Evolutionary conservation across 2,113 vertebrate genomes (phyloP).

Genomic region (Eupsittula cactorum): DNA sequence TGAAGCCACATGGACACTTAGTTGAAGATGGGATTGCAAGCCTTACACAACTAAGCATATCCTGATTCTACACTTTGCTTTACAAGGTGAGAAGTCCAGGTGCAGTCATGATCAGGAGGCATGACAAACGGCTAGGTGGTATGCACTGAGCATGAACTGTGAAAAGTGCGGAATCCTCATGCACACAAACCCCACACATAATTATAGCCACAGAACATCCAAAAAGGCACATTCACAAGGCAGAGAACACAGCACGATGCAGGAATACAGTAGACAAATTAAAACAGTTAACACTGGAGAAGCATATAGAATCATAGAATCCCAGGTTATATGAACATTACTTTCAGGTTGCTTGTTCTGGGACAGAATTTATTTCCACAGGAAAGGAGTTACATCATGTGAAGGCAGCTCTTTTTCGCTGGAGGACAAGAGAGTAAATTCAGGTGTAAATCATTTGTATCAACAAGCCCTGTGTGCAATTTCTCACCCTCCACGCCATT

Average conservation of each 20-base stretch:
- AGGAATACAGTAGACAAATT: neutral
- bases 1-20: fast-evolving
- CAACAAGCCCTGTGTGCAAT: neutral
- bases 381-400: neutral
- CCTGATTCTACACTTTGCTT: neutral
- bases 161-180: neutral
- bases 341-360: neutral
- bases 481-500: neutral
- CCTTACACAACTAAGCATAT: neutral
- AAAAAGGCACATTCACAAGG: neutral
- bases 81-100: neutral
- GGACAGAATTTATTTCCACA: constrained; percentile 1
- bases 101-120: neutral
- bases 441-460: constrained; percentile 47
- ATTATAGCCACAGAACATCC: neutral
- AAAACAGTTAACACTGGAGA: neutral
- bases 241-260: neutral
- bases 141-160: neutral
- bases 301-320: neutral
- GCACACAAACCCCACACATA: neutral
- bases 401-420: neutral
- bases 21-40: neutral
- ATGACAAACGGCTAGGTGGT: neutral
- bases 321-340: neutral
- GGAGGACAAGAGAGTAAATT: constrained; percentile 27